Conservation (phyloP, 1,140 invertebrate genomes). For the Brachionus asplanchnoidis region DNA sequence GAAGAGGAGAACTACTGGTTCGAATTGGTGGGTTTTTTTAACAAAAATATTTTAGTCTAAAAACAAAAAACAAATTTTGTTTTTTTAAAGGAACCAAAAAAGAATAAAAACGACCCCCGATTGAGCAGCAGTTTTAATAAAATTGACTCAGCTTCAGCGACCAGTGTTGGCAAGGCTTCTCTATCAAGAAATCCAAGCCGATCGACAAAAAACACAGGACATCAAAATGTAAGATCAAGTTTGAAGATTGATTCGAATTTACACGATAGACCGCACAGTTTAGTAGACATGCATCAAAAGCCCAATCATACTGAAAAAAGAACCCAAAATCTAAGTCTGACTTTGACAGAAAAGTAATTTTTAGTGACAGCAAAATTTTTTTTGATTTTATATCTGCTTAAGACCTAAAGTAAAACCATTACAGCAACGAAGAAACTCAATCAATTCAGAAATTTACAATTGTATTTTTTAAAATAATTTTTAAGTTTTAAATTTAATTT, state of each 20-base stretch:
- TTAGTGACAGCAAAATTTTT: background rate
- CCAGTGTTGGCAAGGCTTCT: background rate
- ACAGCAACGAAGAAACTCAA: conserved; percentile 31
- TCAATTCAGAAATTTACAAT: conserved; percentile 20
- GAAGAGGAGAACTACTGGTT: conserved; percentile 37
- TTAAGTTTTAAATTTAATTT: background rate
- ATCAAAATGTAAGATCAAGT: background rate
- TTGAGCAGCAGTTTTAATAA: background rate
- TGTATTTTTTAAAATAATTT: background rate
- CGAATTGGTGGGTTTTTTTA: background rate
- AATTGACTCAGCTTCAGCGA: background rate
- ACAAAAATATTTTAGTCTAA: background rate
- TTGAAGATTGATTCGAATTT: background rate
- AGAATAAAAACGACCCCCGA: background rate
- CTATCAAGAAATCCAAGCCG: background rate
- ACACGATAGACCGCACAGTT: conserved; percentile 18
- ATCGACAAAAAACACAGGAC: background rate
- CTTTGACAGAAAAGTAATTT: background rate
- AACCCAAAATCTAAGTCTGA: background rate
- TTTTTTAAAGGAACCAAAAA: background rate
- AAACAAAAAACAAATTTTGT: background rate
- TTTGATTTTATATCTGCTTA: background rate
- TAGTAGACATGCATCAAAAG: background rate
- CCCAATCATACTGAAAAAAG: background rate
- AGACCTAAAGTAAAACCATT: conserved; percentile 22